A percentile compares a stretch with the other conserved stretches of the same genome.
These are phyloP conservation scores for Porites lobata DNA, from an alignment of 92 coral and sea anemone genomes.

Conservation along the genomic window DNA sequence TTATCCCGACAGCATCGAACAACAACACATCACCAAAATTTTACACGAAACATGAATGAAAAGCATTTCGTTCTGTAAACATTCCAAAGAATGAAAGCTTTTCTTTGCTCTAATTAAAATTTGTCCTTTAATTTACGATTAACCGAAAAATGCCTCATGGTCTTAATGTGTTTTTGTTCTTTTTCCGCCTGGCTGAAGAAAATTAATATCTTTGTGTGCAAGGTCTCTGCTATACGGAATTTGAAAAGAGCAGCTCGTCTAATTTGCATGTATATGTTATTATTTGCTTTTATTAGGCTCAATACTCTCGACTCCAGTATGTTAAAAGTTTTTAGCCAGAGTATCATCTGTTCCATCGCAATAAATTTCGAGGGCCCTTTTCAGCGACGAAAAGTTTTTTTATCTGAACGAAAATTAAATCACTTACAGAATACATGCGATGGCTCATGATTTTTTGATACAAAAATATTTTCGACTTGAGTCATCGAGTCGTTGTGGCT, in stretches of 20 bases:
- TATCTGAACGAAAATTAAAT: neutral
- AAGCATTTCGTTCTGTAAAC: slow-evolving; percentile 40
- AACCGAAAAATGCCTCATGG: slow-evolving; percentile 22
- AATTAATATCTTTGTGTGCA: slow-evolving; percentile 30
- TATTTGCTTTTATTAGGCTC: slow-evolving; percentile 6
- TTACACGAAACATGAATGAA: slow-evolving; percentile 18
- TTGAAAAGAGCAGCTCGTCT: neutral
- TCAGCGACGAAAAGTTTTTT: neutral
- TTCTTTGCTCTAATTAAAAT: slow-evolving; percentile 27
- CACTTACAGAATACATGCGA: neutral
- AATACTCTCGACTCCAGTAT: slow-evolving; percentile 21
- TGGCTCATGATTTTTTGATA: neutral
- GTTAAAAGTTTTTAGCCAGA: slow-evolving; percentile 12
- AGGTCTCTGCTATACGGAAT: neutral
- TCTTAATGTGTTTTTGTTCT: neutral
- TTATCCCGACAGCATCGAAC: neutral
- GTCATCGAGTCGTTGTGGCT: neutral
- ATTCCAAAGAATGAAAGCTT: slow-evolving; percentile 8
- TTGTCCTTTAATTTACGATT: slow-evolving; percentile 21
- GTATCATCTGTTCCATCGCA: neutral
- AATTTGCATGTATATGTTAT: slow-evolving; percentile 25
- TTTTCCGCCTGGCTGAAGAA: slow-evolving; percentile 17
- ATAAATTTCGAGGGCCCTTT: neutral
- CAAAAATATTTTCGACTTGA: slow-evolving; percentile 11
- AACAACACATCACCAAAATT: neutral